Evolutionary conservation across 2,888 invertebrate species (phyloP).

Genomic region (Ecliptopera silaceata): DNA sequence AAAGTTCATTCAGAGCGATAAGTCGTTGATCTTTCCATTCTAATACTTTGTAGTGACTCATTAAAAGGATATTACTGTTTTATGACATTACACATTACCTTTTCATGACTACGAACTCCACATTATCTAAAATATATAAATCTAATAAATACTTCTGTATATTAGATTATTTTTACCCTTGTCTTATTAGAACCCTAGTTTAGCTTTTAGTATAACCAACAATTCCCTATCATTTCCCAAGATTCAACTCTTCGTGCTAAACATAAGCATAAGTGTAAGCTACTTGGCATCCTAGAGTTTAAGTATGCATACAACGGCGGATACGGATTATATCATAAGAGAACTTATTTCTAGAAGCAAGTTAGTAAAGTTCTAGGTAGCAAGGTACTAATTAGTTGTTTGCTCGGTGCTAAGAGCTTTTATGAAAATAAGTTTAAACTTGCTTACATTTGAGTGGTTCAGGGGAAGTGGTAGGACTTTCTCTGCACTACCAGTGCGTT

Average conservation of each 20-base stretch:
- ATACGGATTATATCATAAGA: too few relatives aligned
- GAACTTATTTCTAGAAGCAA: too few relatives aligned
- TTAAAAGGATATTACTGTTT: background rate
- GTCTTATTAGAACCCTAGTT: too few relatives aligned
- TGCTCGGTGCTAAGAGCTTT: constrained; percentile 23
- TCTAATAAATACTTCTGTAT: too few relatives aligned
- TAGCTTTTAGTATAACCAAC: too few relatives aligned
- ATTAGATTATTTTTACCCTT: too few relatives aligned
- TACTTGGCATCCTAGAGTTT: too few relatives aligned
- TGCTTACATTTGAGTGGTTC: constrained; percentile 37
- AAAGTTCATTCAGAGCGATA: background rate
- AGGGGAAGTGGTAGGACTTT: constrained; percentile 36
- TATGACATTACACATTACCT: background rate
- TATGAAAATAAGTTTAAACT: constrained; percentile 32
- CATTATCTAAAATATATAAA: background rate
- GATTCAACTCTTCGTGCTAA: too few relatives aligned
- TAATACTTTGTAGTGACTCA: background rate
- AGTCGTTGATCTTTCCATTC: background rate
- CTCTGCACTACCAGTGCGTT: constrained; percentile 31
- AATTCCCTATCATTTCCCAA: too few relatives aligned
- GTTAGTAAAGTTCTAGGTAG: background rate
- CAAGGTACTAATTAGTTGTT: constrained; percentile 6
- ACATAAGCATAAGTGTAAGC: too few relatives aligned
- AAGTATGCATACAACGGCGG: too few relatives aligned
- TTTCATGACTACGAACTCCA: background rate